Evolutionary conservation across 2,113 vertebrate species (phyloP), one percentile per base, ranked within the genome.

Genomic region (Pedionomus torquatus): DNA sequence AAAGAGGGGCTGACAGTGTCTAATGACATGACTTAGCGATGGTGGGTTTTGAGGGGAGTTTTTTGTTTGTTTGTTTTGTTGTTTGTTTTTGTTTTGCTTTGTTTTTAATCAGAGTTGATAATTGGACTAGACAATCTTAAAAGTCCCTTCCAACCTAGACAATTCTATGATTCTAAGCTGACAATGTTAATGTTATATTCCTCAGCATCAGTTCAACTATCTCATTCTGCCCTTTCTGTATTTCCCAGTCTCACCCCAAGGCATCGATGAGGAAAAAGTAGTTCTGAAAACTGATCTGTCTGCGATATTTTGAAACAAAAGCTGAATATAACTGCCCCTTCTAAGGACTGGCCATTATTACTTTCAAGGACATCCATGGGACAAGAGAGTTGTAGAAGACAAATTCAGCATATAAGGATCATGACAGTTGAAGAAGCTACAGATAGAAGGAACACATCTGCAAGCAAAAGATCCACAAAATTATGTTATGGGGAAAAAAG

Each of bases 371-470:
- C 26, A 79, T 41, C 11, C 21, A 49, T 6, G 21, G n/a, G 31
- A 61, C 69, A 80, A 78, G 20, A 75, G 21, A 91, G 12, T 43
- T 2, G 1, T 31, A 71, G 13, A 58, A 68, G 60, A 31, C 11
- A 74, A 72, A 80, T 57, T 48, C 35, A 69, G 44, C 5, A n/a
- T 35, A 9, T 17, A 26, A 66, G 18, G 46, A 76, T 61, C 46
- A 66, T 0, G 0, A 60, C 28, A 33, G 25, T 4, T 58, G 39
- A 85, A 84, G 69, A 83, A 83, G 25, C n/a, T 44, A 69, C 35
- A 89, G 31, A 46, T 0, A 79, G 19, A 87, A 82, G 11, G 1
- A 65, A 54, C 0, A 0, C 13, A 70, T 20, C 43, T 71, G 13
- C 79, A 92, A 93, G 49, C 19, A 66, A 55, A 75, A 89, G 13